Percentiles rank a stretch among this genome's conserved stretches.
Conservation (phyloP, 2,888 invertebrate species). For the Trimorus sp. region DNA sequence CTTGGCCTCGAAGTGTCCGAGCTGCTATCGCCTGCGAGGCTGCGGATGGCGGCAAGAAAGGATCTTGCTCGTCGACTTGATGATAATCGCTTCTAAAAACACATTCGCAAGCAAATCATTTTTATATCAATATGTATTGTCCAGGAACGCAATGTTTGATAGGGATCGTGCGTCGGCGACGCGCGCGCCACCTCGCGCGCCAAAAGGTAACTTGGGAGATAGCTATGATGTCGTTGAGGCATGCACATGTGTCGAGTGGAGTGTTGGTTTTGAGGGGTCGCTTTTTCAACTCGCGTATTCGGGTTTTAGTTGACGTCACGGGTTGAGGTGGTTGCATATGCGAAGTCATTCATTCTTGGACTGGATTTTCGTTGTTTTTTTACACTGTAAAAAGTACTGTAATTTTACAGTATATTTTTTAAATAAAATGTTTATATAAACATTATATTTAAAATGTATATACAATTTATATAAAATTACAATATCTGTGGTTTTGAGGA, state of each 20-base stretch:
- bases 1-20: slow-evolving; percentile 87
- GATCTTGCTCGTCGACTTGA: slow-evolving; percentile 93
- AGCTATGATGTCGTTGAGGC: too few relatives aligned
- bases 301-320: too few relatives aligned
- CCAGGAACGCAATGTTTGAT: slow-evolving; percentile 42
- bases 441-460: too few relatives aligned
- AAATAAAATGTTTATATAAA: too few relatives aligned
- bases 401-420: too few relatives aligned
- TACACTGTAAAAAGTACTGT: too few relatives aligned
- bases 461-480: too few relatives aligned
- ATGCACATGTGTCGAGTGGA: slow-evolving; percentile 12
- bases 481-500: too few relatives aligned
- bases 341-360: too few relatives aligned
- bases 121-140: slow-evolving; percentile 60
- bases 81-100: slow-evolving; percentile 88
- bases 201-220: background rate
- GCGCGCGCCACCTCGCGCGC: slow-evolving; percentile 38
- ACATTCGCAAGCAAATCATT: slow-evolving; percentile 65
- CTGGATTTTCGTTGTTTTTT: too few relatives aligned
- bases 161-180: slow-evolving; percentile 61
- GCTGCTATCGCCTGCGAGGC: slow-evolving; percentile 85
- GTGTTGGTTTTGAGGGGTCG: slow-evolving; percentile 39
- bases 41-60: slow-evolving; percentile 87
- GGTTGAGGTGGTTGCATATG: too few relatives aligned
- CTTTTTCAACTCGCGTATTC: background rate